Base-by-base conservation (phyloP, 2,888 invertebrate genomes). In the Dioctria linearis region DNA sequence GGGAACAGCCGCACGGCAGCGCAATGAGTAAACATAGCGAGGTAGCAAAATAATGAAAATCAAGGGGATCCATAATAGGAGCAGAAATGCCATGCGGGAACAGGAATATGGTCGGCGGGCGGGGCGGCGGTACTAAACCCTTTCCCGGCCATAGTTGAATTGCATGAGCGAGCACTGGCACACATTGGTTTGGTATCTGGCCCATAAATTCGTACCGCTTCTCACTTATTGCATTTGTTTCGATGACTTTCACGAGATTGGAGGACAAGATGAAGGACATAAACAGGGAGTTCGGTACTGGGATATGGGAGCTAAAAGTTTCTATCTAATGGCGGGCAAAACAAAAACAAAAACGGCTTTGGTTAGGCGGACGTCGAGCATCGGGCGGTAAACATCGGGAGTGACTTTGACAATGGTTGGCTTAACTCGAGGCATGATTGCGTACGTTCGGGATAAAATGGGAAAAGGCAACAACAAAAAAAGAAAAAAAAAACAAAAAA, bases 351-450 rank as follows among this genome's bases (percentile, higher is more conserved):
- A 25, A 25, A 25, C 2, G 25, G 25, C 2, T 25, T 25, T 25
- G 25, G 0, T 25, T 25, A 25, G 25, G 25, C 25, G 25, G 25
- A 25, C 25, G 69, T 49, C 69, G 49, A 51, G 37, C 69, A 25
- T 49, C 39, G 51, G 69, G 49, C 69, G 69, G 69, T 51, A 69
- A 69, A 69, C 69, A 42, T 39, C 57, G 73, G 57, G 57, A 73
- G 57, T 57, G 76, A n/a, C 59, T 43, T 63, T 76, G 42, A 63
- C 61, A 76, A 76, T 76, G 76, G 76, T 25, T 42, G 59, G 59
- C 42, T 59, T 75, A 59, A 49, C 73, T 42, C 40, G 42, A 25
- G 8, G 73, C 73, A 59, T 37, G 59, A 25, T 75, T 75, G 73
- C 73, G 57, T 75, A 75, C 40, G 42, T 40, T 57, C 8, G 57